Conservation (phyloP, 2,797 vertebrate genomes). For the Lepidocolaptes lacrymiger region DNA sequence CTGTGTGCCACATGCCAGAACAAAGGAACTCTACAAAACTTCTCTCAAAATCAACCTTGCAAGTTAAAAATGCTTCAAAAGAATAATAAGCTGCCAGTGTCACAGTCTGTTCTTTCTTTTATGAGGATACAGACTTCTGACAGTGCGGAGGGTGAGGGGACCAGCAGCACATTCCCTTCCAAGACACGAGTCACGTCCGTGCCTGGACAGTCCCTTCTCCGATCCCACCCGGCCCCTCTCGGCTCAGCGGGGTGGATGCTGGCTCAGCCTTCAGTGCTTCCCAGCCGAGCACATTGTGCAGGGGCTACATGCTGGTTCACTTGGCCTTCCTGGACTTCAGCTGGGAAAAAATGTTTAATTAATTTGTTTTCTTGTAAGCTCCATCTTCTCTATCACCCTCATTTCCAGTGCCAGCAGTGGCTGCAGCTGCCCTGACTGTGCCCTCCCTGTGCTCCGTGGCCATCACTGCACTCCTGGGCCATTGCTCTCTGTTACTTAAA, state of each 20-base stretch:
- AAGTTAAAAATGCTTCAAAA: constrained; percentile 1
- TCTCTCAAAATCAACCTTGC: not conserved
- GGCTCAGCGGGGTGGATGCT: fast-evolving
- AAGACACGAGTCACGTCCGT: fast-evolving
- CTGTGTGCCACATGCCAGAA: not conserved
- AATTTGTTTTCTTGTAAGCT: not conserved
- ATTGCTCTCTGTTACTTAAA: not conserved
- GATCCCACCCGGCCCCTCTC: not conserved
- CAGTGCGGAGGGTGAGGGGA: fast-evolving
- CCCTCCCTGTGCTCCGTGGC: not conserved
- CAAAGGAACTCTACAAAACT: not conserved
- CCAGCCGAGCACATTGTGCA: fast-evolving
- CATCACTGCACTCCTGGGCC: not conserved
- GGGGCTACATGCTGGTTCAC: not conserved
- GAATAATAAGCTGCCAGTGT: not conserved
- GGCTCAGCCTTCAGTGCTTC: not conserved
- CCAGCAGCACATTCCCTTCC: not conserved
- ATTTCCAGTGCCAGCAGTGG: not conserved
- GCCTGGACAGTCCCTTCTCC: not conserved
- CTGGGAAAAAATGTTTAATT: not conserved
- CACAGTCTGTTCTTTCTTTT: not conserved
- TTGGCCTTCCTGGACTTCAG: not conserved
- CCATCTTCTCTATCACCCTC: not conserved
- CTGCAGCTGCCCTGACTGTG: not conserved
- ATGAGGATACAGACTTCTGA: not conserved